Base-by-base conservation (phyloP, 2,888 invertebrate species). In the Erebia aethiops region DNA sequence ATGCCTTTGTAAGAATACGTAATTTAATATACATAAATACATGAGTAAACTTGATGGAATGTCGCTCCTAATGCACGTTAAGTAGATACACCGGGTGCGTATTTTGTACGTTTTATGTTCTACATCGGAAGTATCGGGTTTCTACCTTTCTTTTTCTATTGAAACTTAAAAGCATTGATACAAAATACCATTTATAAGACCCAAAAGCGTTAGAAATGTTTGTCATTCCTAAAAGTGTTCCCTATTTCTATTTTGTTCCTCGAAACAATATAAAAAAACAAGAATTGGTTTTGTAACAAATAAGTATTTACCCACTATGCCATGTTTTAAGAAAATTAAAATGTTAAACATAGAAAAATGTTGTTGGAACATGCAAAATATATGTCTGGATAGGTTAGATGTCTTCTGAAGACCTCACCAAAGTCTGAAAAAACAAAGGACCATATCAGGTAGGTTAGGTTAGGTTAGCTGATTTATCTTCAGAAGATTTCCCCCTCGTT, bases 1-100 rank as follows among this genome's bases (percentile, higher is more conserved):
- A 71, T 68, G 74, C 74, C 77, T 78, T 78, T 77, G 76, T 77
- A 67, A 67, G 73, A 74, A 74, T 74, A 74, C 67, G 67, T 71
- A 73, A 76, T 76, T 75, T 74, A 74, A 74, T 74, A 72, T 71
- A 74, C 74, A 74, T 70, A 74, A 72, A 74, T 69, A 71, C 72
- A 73, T 71, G 64, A 72, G 69, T 64, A 68, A 64, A 64, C 63
- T 63, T 71, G 74, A 73, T 73, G 73, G 66, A 71, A 71, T 72
- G 74, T 74, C 72, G 68, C 70, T 49, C 52, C 68, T 70, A 72
- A 74, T 74, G 70, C 70, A 70, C 51, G 63, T 51, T 43, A 41
- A 69, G 62, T 35, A 35, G 35, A 7, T 43, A 58, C 46, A 16
- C 35, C 18, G 61, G 26, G 69, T 56, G 46, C 16, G 43, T 61